Evolutionary conservation across 2,797 vertebrate species (phyloP).

Genomic region (Dromococcyx pavoninus): DNA sequence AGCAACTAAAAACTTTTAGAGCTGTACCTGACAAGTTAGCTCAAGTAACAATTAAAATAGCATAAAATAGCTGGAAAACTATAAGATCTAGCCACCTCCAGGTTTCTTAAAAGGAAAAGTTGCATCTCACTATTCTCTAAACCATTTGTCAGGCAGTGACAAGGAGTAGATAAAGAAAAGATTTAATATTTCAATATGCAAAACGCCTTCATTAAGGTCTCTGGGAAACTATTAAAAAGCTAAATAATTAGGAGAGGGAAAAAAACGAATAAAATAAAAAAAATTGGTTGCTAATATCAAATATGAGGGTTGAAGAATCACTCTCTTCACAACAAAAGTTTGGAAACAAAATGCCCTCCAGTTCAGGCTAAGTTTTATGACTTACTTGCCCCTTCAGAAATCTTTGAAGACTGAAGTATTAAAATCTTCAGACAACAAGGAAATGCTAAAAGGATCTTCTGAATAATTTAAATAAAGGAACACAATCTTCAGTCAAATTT

Average conservation of each 20-base stretch:
- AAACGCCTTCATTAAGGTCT: neutral
- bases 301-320: neutral
- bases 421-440: no score
- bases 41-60: neutral
- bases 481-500: no score
- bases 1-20: neutral
- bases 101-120: neutral
- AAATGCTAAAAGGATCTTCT: no score
- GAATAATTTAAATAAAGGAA: no score
- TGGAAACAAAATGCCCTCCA: no score
- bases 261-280: neutral
- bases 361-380: no score
- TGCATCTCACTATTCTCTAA: neutral
- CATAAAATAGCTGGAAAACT: neutral
- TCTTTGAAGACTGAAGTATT: no score
- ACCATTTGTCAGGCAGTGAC: neutral
- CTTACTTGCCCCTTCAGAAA: no score
- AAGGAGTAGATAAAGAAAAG: neutral
- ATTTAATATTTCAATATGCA: neutral
- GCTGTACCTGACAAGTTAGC: neutral
- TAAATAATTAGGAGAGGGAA: neutral
- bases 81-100: neutral
- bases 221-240: neutral
- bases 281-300: neutral
- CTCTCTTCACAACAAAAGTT: neutral